A percentile compares a stretch with the other conserved stretches of the same genome.
These are phyloP conservation scores for Danionella cerebrum DNA, from an alignment of 2,113 vertebrate genomes.

Conservation along the genomic window DNA sequence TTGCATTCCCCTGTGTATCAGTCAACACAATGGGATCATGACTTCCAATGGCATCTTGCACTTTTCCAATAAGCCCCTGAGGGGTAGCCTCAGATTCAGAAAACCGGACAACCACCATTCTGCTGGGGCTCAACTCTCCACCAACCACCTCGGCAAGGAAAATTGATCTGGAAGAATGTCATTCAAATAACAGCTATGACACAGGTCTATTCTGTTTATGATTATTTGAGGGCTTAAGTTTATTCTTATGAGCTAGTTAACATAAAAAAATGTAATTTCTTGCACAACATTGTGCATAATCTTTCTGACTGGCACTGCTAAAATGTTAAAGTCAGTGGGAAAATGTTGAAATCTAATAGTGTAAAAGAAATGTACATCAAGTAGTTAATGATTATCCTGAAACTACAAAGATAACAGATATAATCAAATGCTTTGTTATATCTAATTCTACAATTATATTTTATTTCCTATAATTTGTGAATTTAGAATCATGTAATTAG, in stretches of 20 bases:
- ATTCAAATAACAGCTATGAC: background rate
- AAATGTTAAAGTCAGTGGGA: background rate
- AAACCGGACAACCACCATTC: too few relatives aligned
- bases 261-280: background rate
- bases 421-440: too few relatives aligned
- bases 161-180: background rate
- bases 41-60: too few relatives aligned
- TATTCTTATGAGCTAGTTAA: too few relatives aligned
- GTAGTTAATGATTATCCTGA: background rate
- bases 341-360: background rate
- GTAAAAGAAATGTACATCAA: background rate
- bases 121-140: too few relatives aligned
- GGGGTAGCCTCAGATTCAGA: background rate
- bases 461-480: too few relatives aligned
- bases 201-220: background rate
- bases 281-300: background rate
- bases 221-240: too few relatives aligned
- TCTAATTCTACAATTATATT: too few relatives aligned
- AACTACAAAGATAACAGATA: too few relatives aligned
- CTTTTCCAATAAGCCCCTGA: background rate
- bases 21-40: background rate
- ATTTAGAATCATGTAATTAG: too few relatives aligned
- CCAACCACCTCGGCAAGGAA: too few relatives aligned
- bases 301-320: background rate
- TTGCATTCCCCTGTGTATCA: background rate